Base-by-base conservation (phyloP, 2,888 invertebrate species). In the Tenthredo amoena region DNA sequence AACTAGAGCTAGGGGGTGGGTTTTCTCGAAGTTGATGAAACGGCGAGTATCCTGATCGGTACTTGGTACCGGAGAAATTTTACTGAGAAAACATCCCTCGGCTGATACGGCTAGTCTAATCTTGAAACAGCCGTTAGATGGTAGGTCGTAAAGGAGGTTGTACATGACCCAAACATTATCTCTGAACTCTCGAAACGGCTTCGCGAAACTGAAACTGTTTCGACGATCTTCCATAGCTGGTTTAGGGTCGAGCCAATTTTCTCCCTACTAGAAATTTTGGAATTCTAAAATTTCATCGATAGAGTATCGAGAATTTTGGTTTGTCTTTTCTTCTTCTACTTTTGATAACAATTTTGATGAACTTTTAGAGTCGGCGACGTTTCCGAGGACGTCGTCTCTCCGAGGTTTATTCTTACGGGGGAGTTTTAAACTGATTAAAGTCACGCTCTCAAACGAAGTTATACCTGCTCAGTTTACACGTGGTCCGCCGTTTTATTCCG, bases 161-260 rank as follows among this genome's bases (percentile, higher is more conserved):
- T 77, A 81, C 62, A 58, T 62, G 81, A 81, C 81, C 81, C 26
- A 81, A 81, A 81, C 81, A 74, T 74, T 74, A 74, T 74, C 71
- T 40, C 71, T 37, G 71, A 72, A 72, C 71, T 72, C 40, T 40
- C 40, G 71, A 37, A 72, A 72, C n/a, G 40, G 71, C 71, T 40
- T 40, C 10, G 71, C 2, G 71, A 72, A 72, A 72, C 71, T 40
- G 12, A 72, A 72, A 72, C 40, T 72, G 40, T 40, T 72, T 72
- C 15, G 40, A 40, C 37, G 40, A 72, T 31, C 40, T n/a, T 34
- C 71, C 12, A 47, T 9, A 10, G 37, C 40, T 40, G 71, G 71
- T 72, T 34, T 4, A 72, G 37, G 37, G n/a, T 72, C 71, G n/a
- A 71, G 71, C n/a, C 71, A 40, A 40, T 72, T 9, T 37, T 72